Conservation (phyloP, 1,140 invertebrate species). For the Drosophila willistoni region DNA sequence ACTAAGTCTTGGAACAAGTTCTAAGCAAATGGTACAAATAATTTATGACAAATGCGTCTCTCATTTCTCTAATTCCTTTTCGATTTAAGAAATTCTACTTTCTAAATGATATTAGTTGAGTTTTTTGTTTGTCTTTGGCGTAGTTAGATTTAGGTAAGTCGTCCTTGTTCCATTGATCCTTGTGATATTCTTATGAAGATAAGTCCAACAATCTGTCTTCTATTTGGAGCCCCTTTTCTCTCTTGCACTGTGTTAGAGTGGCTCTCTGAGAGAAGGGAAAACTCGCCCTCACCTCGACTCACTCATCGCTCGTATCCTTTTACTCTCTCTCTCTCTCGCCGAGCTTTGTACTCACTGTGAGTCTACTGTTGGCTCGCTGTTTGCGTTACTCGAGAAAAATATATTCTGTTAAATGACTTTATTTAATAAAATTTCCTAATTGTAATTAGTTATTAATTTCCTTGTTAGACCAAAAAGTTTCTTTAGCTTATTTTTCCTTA, state of each 20-base stretch:
- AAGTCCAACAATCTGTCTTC: too few relatives aligned
- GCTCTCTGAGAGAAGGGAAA: neutral
- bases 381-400: neutral
- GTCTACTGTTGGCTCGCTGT: neutral
- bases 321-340: neutral
- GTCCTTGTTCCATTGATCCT: too few relatives aligned
- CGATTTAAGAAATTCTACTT: too few relatives aligned
- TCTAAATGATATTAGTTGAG: too few relatives aligned
- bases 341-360: constrained; percentile 5
- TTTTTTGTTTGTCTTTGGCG: too few relatives aligned
- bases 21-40: too few relatives aligned
- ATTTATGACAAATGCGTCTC: too few relatives aligned
- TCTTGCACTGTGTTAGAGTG: neutral
- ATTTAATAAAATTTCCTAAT: neutral
- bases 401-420: constrained; percentile 1
- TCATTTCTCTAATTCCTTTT: too few relatives aligned
- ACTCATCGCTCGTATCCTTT: neutral
- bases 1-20: too few relatives aligned
- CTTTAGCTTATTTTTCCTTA: neutral
- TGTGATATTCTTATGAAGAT: too few relatives aligned
- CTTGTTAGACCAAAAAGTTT: neutral
- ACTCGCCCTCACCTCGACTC: neutral
- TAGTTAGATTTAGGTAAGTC: too few relatives aligned
- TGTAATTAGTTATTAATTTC: neutral
- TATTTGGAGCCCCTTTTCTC: neutral